Evolutionary conservation across 2,797 vertebrate genomes (phyloP).

Genomic region (Erpetoichthys calabaricus): DNA sequence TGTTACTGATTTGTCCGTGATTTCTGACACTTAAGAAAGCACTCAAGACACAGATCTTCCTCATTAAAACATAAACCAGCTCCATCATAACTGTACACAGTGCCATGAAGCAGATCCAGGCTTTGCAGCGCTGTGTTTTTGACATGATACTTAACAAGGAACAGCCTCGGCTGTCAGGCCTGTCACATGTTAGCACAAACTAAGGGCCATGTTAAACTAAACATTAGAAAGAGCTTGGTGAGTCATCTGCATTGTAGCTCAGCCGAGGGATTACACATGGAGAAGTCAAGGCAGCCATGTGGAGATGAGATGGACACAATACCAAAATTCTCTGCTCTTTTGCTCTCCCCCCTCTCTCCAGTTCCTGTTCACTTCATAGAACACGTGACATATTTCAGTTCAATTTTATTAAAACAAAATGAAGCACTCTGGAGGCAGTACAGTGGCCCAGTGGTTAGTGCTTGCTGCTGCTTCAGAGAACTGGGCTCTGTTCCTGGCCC

Average conservation of each 20-base stretch:
- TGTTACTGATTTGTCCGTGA: constrained; percentile 80
- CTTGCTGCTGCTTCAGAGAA: too few species aligned
- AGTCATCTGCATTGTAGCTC: constrained; percentile 43
- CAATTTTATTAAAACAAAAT: too few species aligned
- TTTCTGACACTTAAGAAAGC: constrained; percentile 71
- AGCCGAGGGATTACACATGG: constrained; percentile 26
- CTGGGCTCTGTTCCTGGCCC: too few species aligned
- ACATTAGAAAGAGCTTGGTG: constrained; percentile 48
- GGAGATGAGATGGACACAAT: constrained; percentile 20
- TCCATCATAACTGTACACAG: constrained; percentile 56
- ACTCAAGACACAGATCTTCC: constrained; percentile 69
- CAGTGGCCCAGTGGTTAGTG: too few species aligned
- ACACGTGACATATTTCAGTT: too few species aligned
- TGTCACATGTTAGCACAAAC: constrained; percentile 61
- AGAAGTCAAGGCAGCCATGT: constrained; percentile 27
- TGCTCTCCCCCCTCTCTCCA: too few species aligned
- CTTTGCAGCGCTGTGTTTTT: constrained; percentile 43
- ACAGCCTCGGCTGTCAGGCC: constrained; percentile 77
- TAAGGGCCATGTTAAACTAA: constrained; percentile 50
- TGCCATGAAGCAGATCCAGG: constrained; percentile 52
- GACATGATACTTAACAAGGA: constrained; percentile 82
- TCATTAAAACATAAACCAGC: constrained; percentile 79
- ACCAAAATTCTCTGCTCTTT: too few species aligned
- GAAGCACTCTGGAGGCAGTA: too few species aligned
- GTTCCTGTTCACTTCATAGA: too few species aligned